These are phyloP conservation scores for Adelosebastes latens DNA, from an alignment of 2,797 vertebrate species.

Conservation along the genomic window DNA sequence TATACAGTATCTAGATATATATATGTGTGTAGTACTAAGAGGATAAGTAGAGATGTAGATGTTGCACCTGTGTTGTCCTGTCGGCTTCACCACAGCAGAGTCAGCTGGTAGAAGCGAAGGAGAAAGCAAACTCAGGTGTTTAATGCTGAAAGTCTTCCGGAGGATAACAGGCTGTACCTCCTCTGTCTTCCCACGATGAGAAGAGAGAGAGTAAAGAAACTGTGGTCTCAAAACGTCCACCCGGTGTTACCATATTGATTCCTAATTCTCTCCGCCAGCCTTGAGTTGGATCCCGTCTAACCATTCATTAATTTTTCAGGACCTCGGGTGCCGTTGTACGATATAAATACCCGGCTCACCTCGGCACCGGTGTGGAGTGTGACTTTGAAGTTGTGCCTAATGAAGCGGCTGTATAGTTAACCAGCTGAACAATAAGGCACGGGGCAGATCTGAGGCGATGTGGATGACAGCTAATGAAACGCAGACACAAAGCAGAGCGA, in stretches of 20 bases:
- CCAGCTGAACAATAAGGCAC: constrained; percentile 70
- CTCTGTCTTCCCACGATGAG: neutral
- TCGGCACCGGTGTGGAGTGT: constrained; percentile 42
- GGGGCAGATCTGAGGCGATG: constrained; percentile 61
- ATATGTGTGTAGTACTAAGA: too few species aligned
- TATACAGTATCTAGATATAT: neutral
- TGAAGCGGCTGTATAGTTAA: constrained; percentile 76
- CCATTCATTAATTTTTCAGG: constrained; percentile 78
- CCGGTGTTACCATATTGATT: constrained; percentile 42
- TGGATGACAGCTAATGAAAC: constrained; percentile 62
- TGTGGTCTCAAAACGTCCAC: constrained; percentile 67
- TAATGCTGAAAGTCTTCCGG: neutral
- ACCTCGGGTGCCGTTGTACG: constrained; percentile 58
- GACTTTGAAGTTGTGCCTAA: constrained; percentile 80
- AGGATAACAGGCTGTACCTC: neutral
- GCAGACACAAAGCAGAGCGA: constrained; percentile 39
- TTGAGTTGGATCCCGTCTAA: constrained; percentile 67
- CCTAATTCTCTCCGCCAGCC: constrained; percentile 64
- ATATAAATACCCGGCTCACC: constrained; percentile 76
- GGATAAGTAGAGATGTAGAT: neutral
- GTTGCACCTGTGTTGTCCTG: neutral
- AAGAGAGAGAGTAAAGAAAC: constrained; percentile 3
- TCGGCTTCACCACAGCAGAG: neutral
- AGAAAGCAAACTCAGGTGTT: neutral
- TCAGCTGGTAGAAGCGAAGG: neutral